phyloP scores from a whole-genome alignment of 1,140 invertebrate species.

The Ladona fulva region DNA sequence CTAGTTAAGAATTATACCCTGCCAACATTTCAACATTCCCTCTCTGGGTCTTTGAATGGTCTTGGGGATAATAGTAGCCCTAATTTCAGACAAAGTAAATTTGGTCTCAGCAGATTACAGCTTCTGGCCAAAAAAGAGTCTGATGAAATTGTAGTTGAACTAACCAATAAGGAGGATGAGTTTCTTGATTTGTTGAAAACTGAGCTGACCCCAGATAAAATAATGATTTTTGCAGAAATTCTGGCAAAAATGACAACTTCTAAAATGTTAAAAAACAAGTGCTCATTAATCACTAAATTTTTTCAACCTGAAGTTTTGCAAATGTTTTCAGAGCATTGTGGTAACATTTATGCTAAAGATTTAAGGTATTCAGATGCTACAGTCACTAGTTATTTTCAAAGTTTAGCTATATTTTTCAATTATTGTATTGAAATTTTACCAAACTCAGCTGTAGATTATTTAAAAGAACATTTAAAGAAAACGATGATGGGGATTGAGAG shows the following conservation, averaged over 20 bases:
- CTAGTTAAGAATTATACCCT: too few species aligned
- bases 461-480: background rate
- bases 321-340: background rate
- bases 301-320: background rate
- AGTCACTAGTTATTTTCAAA: background rate
- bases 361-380: background rate
- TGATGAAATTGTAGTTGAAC: background rate
- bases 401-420: background rate
- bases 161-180: background rate
- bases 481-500: background rate
- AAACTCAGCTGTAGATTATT: background rate
- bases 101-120: too few species aligned
- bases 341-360: background rate
- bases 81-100: too few species aligned
- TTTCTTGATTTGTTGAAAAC: background rate
- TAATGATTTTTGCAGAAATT: background rate
- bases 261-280: background rate
- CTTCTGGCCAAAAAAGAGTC: background rate
- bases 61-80: too few species aligned
- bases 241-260: background rate
- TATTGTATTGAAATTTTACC: background rate
- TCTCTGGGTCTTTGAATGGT: too few species aligned
- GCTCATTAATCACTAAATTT: background rate
- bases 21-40: too few species aligned
- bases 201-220: background rate